These are phyloP conservation scores for Geophilus truncorum DNA, from an alignment of 2,888 invertebrate species.

Conservation along the genomic window DNA sequence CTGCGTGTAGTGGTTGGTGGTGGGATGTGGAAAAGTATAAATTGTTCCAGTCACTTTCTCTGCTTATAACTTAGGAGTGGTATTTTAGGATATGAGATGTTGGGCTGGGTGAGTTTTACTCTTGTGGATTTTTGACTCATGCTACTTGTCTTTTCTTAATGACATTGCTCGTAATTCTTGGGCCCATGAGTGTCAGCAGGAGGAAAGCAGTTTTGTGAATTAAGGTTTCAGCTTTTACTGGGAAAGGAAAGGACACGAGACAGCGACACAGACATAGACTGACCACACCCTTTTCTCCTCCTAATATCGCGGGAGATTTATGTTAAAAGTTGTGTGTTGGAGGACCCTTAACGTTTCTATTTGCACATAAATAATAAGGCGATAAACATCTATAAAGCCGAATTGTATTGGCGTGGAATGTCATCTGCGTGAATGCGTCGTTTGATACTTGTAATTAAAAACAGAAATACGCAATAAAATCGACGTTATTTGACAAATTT, in stretches of 20 bases:
- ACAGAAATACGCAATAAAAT: background rate
- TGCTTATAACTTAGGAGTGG: background rate
- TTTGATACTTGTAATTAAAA: background rate
- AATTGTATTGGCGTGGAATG: background rate
- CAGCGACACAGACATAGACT: background rate
- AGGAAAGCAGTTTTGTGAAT: background rate
- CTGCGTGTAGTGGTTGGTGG: background rate
- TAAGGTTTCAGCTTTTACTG: no score
- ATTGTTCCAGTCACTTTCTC: background rate
- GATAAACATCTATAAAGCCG: background rate
- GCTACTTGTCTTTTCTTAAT: slow-evolving; percentile 3
- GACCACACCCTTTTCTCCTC: background rate
- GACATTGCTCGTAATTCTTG: slow-evolving; percentile 6
- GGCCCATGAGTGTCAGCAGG: background rate
- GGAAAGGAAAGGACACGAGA: background rate
- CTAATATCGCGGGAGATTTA: background rate
- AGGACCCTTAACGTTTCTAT: background rate
- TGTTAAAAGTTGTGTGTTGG: background rate
- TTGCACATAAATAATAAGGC: background rate
- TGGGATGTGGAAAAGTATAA: slow-evolving; percentile 2
- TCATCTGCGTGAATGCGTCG: background rate
- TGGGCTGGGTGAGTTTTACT: background rate
- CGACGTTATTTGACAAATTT: background rate
- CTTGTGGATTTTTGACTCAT: background rate
- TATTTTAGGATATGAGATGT: background rate